These are phyloP conservation scores for Pantherophis vulpinus DNA, from an alignment of 2,797 vertebrate genomes.

Conservation along the genomic window DNA sequence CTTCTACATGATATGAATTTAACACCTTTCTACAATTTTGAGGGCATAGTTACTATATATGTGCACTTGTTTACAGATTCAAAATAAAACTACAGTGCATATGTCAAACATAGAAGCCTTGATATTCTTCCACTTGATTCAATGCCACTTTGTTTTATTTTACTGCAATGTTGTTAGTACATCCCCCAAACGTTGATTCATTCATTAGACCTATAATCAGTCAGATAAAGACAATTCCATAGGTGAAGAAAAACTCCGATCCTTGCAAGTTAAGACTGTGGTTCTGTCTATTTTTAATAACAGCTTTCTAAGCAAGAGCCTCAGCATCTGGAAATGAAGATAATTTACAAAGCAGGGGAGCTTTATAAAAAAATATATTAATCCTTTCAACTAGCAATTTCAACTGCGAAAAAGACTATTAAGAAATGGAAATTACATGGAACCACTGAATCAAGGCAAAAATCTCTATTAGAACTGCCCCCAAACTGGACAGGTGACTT, in stretches of 20 bases:
- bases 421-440: not conserved
- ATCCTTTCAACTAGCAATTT: not conserved
- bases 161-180: not conserved
- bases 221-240: not conserved
- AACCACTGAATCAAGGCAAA: not conserved
- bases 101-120: not conserved
- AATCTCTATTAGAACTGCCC: not conserved
- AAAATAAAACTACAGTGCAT: not conserved
- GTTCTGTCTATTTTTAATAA: not conserved
- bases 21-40: not conserved
- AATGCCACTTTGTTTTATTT: not conserved
- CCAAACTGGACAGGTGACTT: not conserved
- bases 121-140: not conserved
- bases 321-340: not conserved
- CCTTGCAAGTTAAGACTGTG: not conserved
- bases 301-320: not conserved
- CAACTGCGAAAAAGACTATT: not conserved
- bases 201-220: not conserved
- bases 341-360: not conserved
- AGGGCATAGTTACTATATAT: not conserved
- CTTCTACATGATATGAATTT: not conserved
- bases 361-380: not conserved
- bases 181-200: not conserved
- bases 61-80: not conserved
- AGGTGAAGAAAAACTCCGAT: not conserved